Conservation (phyloP, 2,113 vertebrate genomes). For the Paralichthys olivaceus region DNA sequence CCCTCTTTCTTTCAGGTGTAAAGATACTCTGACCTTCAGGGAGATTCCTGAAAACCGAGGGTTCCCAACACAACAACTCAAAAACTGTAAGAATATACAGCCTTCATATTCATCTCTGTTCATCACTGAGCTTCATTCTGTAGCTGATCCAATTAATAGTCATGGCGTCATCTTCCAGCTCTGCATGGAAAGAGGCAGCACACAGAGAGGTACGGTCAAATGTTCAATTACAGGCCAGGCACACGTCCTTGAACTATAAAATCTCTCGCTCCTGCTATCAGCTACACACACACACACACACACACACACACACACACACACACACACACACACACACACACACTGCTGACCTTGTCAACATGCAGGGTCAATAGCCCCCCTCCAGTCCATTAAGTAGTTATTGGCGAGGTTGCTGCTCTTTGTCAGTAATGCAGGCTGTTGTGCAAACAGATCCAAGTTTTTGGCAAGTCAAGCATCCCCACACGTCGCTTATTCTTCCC, state of each 20-base stretch:
- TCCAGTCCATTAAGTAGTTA: conserved; percentile 55
- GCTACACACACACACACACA: background rate
- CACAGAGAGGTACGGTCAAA: background rate
- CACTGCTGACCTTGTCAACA: conserved; percentile 48
- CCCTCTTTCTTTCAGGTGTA: no score
- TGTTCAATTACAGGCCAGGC: background rate
- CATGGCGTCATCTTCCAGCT: no score
- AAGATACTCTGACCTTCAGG: no score
- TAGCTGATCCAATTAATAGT: background rate
- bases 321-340: no score
- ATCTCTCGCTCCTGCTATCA: conserved; percentile 6
- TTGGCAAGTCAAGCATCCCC: conserved; percentile 28
- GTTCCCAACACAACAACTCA: no score
- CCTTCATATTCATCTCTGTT: background rate
- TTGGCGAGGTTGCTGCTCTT: conserved; percentile 26
- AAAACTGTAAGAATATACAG: background rate
- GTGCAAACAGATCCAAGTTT: conserved; percentile 38
- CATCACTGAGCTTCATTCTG: background rate
- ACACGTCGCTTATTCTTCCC: conserved; percentile 11
- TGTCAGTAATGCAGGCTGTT: conserved; percentile 54
- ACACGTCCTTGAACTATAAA: conserved; percentile 17
- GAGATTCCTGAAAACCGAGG: no score
- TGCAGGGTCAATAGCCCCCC: conserved; percentile 42
- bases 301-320: no score
- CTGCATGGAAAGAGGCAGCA: no score